A percentile compares a stretch with the other conserved stretches of the same genome.
Conservation (phyloP, 2,113 vertebrate species). For the Hipposideros armiger region DNA sequence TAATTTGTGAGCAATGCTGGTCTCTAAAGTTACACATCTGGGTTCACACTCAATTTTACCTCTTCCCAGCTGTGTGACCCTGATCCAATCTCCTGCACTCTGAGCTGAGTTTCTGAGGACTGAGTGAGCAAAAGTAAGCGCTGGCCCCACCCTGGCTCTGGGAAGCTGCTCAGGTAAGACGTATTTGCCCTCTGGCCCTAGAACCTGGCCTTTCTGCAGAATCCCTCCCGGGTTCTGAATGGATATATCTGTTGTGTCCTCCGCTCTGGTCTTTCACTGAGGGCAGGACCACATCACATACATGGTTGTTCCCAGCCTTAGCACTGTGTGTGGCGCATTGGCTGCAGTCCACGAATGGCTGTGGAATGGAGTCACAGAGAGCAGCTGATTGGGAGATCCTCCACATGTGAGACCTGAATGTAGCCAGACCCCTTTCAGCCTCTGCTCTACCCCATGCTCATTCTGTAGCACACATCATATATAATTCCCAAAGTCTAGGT, state of each 20-base stretch:
- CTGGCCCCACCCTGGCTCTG: background rate
- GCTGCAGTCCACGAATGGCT: rapidly evolving
- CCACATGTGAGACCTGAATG: rapidly evolving
- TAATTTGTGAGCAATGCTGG: background rate
- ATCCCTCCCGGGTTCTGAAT: background rate
- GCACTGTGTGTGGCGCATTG: background rate
- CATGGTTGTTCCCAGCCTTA: background rate
- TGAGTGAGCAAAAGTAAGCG: background rate
- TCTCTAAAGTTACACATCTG: background rate
- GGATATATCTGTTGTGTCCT: background rate
- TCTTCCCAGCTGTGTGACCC: background rate
- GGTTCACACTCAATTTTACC: background rate
- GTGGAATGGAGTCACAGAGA: background rate
- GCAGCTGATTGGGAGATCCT: rapidly evolving
- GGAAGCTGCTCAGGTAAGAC: background rate
- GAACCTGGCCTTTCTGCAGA: background rate
- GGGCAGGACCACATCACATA: background rate
- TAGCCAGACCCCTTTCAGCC: background rate
- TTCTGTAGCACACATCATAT: rapidly evolving
- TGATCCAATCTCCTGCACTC: background rate
- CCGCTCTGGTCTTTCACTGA: background rate
- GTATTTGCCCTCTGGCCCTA: background rate
- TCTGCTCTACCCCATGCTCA: background rate
- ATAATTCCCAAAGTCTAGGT: background rate
- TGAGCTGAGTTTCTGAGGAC: background rate